These are phyloP conservation scores for Peromyscus polionotus DNA, from an alignment of 2,113 vertebrate genomes.

Conservation along the genomic window DNA sequence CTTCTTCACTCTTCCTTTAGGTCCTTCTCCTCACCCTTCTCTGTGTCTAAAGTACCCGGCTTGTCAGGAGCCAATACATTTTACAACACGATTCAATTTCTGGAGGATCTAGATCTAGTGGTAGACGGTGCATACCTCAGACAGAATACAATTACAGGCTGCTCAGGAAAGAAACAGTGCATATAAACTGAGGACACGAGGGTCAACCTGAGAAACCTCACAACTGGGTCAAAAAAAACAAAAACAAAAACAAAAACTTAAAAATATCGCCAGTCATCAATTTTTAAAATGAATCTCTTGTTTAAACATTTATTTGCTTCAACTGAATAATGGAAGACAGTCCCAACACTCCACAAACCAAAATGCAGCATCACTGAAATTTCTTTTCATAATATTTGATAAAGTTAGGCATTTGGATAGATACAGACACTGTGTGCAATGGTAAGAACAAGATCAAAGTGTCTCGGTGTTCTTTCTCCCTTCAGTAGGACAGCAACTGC, in stretches of 20 bases:
- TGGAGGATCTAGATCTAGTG: background rate
- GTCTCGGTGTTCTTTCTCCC: constrained; percentile 64
- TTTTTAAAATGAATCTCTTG: constrained; percentile 73
- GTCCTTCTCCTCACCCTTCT: background rate
- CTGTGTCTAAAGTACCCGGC: background rate
- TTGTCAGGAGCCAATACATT: background rate
- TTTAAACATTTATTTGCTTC: constrained; percentile 80
- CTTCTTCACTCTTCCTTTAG: constrained; percentile 30
- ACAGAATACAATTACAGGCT: constrained; percentile 19
- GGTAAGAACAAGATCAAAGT: constrained; percentile 75
- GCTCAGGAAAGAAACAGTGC: constrained; percentile 1
- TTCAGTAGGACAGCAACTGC: constrained; percentile 55
- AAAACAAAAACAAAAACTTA: constrained; percentile 35
- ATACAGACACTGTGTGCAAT: constrained; percentile 40
- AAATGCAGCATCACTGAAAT: constrained; percentile 69
- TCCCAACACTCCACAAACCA: constrained; percentile 31
- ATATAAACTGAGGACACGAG: background rate
- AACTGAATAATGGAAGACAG: constrained; percentile 76
- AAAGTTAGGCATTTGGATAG: constrained; percentile 74
- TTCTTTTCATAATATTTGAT: constrained; percentile 51
- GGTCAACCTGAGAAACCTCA: constrained; percentile 51
- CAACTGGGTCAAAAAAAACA: background rate
- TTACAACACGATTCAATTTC: background rate
- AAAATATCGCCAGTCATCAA: constrained; percentile 68
- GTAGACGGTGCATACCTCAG: background rate